phyloP scores from a whole-genome alignment of 1,140 invertebrate genomes.

The Plutomurus gul region DNA sequence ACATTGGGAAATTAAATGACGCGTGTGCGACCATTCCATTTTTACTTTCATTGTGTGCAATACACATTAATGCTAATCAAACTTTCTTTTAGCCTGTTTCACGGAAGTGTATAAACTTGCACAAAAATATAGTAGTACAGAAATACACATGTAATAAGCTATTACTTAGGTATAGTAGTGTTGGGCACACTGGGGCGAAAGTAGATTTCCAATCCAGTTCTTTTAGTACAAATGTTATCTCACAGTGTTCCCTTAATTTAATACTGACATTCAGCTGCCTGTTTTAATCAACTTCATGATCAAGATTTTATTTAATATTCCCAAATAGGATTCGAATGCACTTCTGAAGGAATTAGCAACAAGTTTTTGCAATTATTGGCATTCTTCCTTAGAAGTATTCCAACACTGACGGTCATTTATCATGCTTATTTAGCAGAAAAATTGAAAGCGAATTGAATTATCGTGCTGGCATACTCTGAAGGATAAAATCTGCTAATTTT shows the following conservation, averaged over 20 bases:
- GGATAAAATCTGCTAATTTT: neutral
- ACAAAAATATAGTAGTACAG: no score
- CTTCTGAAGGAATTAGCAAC: neutral
- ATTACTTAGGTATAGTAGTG: neutral
- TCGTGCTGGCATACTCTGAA: neutral
- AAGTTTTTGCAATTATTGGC: slow-evolving; percentile 15
- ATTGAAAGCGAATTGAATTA: slow-evolving; percentile 20
- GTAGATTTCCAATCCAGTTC: neutral
- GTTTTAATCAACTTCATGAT: no score
- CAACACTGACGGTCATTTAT: neutral
- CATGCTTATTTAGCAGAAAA: slow-evolving; percentile 28
- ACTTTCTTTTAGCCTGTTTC: no score
- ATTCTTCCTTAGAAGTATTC: no score
- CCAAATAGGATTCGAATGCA: no score
- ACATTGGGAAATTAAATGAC: slow-evolving; percentile 11
- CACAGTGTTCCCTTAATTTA: no score
- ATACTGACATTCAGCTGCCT: no score
- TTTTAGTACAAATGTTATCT: neutral
- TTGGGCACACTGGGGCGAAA: neutral
- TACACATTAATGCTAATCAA: neutral
- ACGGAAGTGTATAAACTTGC: no score
- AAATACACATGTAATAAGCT: no score
- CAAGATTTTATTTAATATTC: no score
- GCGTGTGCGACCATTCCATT: neutral
- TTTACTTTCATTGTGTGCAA: neutral